phyloP scores from a whole-genome alignment of 2,888 invertebrate species.

The Sepioteuthis lessoniana region DNA sequence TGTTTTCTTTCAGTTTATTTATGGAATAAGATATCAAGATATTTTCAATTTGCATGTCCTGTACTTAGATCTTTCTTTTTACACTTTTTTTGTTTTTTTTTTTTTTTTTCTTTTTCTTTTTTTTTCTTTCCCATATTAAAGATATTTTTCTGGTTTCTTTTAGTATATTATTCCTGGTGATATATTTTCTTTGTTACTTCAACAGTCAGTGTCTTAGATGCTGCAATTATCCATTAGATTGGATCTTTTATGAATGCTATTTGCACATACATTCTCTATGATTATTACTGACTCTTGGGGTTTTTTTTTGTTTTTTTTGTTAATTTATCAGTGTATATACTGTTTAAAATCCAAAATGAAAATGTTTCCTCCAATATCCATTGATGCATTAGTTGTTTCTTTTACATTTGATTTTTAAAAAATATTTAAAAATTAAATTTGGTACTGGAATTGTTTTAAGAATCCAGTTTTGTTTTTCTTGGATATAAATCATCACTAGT shows the following conservation, averaged over 20 bases:
- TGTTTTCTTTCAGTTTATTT: constrained; percentile 11
- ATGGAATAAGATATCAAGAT: background rate
- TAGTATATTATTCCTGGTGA: background rate
- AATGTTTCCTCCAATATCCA: no score
- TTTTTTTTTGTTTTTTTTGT: no score
- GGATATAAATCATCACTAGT: no score
- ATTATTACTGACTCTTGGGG: no score
- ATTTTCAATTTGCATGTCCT: background rate
- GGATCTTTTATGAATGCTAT: background rate
- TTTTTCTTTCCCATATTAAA: background rate
- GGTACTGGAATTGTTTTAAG: no score
- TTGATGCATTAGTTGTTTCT: no score
- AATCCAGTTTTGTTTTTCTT: no score
- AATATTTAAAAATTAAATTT: no score
- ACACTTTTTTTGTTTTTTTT: background rate
- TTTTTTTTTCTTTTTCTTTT: background rate
- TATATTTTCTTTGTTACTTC: constrained; percentile 33
- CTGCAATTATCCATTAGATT: background rate
- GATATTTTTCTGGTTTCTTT: background rate
- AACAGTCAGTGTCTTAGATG: background rate
- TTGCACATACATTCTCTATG: no score
- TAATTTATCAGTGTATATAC: no score
- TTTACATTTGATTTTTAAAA: no score
- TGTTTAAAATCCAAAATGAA: no score
- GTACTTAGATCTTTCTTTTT: background rate